phyloP scores from a whole-genome alignment of 2,888 invertebrate species.

The Pseudococcus longispinus region DNA sequence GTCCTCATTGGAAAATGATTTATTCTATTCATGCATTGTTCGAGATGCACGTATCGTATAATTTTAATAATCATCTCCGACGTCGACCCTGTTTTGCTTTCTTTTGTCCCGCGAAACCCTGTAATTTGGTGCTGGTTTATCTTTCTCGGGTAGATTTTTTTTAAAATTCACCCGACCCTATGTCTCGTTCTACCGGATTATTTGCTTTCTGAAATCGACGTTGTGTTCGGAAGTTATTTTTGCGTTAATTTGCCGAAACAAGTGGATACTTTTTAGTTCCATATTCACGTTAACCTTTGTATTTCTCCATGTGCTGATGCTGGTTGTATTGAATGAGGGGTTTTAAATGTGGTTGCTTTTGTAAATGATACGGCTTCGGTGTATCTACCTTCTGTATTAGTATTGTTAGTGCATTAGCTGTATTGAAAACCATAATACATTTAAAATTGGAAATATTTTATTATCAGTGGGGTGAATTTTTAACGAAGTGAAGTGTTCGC shows the following conservation, averaged over 20 bases:
- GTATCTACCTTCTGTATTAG: neutral
- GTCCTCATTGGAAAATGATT: conserved; percentile 22
- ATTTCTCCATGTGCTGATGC: neutral
- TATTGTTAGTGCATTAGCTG: neutral
- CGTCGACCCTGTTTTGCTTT: conserved; percentile 28
- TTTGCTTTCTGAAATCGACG: neutral
- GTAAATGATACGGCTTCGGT: neutral
- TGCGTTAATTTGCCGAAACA: conserved; percentile 16
- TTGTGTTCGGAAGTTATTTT: neutral
- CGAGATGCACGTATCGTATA: conserved; percentile 34
- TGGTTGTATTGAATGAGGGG: neutral
- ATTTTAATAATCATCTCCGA: conserved; percentile 33
- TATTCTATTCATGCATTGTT: conserved; percentile 37
- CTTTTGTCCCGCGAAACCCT: conserved; percentile 31
- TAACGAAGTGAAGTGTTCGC: neutral
- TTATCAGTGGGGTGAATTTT: neutral
- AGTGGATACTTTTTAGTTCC: neutral
- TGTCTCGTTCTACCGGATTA: neutral
- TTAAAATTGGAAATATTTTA: neutral
- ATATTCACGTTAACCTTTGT: neutral
- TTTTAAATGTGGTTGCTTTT: neutral
- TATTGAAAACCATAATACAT: neutral
- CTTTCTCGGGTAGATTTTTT: neutral
- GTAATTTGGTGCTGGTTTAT: conserved; percentile 34
- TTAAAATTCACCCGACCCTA: neutral